Evolutionary conservation across 2,888 invertebrate genomes (phyloP).

Genomic region (Latrodectus hesperus): DNA sequence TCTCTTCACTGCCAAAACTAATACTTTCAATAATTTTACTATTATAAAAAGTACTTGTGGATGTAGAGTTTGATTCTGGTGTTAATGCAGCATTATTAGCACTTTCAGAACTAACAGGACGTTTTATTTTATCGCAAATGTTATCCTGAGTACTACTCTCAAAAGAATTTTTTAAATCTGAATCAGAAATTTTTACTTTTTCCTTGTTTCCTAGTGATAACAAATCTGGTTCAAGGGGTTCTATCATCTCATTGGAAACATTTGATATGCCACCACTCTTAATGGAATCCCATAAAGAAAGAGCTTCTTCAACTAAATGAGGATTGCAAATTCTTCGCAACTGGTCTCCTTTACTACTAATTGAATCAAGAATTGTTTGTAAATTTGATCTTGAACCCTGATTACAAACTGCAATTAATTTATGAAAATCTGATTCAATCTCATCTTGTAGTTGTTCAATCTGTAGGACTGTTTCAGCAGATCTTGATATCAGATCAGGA

Average conservation of each 20-base stretch:
- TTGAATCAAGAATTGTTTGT: constrained; percentile 66
- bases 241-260: neutral
- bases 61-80: too few species aligned
- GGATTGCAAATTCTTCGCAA: constrained; percentile 90
- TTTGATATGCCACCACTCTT: neutral
- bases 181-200: neutral
- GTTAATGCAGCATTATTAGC: too few species aligned
- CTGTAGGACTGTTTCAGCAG: constrained; percentile 69
- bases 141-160: neutral
- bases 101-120: too few species aligned
- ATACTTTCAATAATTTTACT: too few species aligned
- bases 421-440: constrained; percentile 65
- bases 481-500: constrained; percentile 68
- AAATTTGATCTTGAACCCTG: constrained; percentile 55
- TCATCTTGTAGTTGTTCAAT: constrained; percentile 70
- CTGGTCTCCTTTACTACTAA: constrained; percentile 79
- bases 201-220: too few species aligned
- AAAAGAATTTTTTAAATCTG: neutral
- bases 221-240: neutral
- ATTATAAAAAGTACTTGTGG: too few species aligned
- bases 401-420: constrained; percentile 64
- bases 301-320: constrained; percentile 87
- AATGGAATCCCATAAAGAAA: constrained; percentile 83
- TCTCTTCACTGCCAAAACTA: neutral
- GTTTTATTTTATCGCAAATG: neutral